Conservation (phyloP, 2,797 vertebrate genomes). For the Chaenodraco wilsoni region DNA sequence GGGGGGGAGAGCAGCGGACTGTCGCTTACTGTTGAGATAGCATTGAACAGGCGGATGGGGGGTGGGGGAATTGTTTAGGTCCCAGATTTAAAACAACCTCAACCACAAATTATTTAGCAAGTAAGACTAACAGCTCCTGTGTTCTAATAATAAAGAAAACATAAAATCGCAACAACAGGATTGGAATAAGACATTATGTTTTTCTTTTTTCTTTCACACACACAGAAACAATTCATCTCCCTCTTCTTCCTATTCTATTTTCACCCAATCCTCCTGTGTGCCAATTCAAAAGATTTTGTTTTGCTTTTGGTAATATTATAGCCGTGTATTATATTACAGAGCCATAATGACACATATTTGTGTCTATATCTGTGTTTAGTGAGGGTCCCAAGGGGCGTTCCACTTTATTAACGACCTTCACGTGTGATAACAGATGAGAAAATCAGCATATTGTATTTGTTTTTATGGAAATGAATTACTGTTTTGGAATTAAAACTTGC, state of each 20-base stretch:
- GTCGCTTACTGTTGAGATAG: constrained; percentile 34
- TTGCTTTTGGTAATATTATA: constrained; percentile 30
- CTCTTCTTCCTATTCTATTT: constrained; percentile 33
- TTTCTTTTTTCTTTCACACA: constrained; percentile 19
- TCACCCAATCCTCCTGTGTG: constrained; percentile 41
- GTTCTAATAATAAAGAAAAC: constrained; percentile 69
- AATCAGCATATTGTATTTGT: constrained; percentile 68
- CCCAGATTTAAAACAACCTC: constrained; percentile 31
- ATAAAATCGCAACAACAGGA: constrained; percentile 65
- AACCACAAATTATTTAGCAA: constrained; percentile 33
- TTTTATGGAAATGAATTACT: constrained; percentile 74
- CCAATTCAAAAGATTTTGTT: constrained; percentile 47
- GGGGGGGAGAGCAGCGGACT: constrained; percentile 28
- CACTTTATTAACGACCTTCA: constrained; percentile 73
- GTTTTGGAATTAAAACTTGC: constrained; percentile 73
- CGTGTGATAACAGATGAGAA: constrained; percentile 69
- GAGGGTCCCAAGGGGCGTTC: constrained; percentile 52
- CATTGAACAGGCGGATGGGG: constrained; percentile 19
- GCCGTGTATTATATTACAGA: constrained; percentile 20
- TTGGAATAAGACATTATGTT: constrained; percentile 15
- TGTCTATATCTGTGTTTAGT: constrained; percentile 50
- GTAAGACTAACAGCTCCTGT: constrained; percentile 76
- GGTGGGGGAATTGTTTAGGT: constrained; percentile 40
- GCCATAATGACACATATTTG: constrained; percentile 29
- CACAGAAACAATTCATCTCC: constrained; percentile 54